Percentiles rank a stretch among this genome's conserved stretches.
phyloP scores from a whole-genome alignment of 2,113 vertebrate genomes.

The Arothron firmamentum region DNA sequence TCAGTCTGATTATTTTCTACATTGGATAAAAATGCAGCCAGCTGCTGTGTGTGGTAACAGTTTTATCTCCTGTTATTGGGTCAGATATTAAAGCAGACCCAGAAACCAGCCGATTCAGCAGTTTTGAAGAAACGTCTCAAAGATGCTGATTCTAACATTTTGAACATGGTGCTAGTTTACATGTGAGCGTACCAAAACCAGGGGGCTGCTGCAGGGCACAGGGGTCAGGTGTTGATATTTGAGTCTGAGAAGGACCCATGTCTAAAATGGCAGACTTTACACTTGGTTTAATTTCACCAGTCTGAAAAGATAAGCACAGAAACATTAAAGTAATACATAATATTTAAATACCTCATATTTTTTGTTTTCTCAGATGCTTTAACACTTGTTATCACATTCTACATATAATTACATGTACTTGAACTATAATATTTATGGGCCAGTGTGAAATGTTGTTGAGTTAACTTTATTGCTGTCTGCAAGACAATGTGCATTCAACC shows the following conservation, averaged over 20 bases:
- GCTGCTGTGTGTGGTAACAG: constrained; percentile 45
- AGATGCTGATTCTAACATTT: constrained; percentile 59
- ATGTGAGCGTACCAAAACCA: constrained; percentile 40
- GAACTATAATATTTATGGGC: neutral
- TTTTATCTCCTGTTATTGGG: constrained; percentile 44
- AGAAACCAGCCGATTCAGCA: constrained; percentile 54
- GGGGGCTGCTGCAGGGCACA: constrained; percentile 48
- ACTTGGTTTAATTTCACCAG: too few relatives aligned
- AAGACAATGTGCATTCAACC: too few relatives aligned
- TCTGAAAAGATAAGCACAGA: neutral
- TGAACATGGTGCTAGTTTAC: constrained; percentile 42
- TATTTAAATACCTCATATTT: neutral
- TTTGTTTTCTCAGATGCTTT: too few relatives aligned
- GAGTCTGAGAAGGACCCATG: too few relatives aligned
- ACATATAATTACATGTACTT: too few relatives aligned
- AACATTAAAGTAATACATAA: neutral
- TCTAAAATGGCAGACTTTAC: too few relatives aligned
- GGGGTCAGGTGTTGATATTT: neutral
- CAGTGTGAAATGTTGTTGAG: neutral
- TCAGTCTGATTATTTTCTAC: constrained; percentile 25
- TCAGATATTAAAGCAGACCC: constrained; percentile 47
- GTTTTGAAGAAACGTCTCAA: constrained; percentile 50
- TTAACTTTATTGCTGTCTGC: too few relatives aligned
- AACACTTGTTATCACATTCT: too few relatives aligned
- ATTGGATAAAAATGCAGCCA: constrained; percentile 39